A percentile compares a stretch with the other conserved stretches of the same genome.
Conservation (phyloP, 2,113 vertebrate genomes). For the Ctenomys sociabilis region DNA sequence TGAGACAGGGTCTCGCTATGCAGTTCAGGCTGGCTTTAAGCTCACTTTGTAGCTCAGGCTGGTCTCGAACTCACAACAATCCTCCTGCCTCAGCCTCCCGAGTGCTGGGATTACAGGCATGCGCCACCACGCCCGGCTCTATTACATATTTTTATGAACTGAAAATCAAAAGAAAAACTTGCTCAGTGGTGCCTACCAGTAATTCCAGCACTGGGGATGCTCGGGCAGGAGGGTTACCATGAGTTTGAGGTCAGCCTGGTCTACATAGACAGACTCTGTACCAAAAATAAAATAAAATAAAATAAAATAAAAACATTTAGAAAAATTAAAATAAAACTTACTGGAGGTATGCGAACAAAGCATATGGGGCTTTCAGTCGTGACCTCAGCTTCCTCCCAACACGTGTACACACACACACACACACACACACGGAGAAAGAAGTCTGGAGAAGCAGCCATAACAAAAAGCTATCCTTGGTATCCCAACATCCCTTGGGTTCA, state of each 20-base stretch:
- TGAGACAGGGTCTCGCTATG: no score
- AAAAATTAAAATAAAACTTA: conserved; percentile 87
- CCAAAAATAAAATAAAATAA: conserved; percentile 71
- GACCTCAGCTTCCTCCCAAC: conserved; percentile 78
- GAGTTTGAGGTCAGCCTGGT: neutral
- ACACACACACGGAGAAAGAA: conserved; percentile 65
- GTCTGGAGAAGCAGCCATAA: conserved; percentile 88
- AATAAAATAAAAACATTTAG: neutral
- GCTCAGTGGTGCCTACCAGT: neutral
- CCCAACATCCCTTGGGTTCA: conserved; percentile 91
- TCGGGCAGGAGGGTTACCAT: neutral
- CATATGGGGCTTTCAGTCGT: conserved; percentile 70
- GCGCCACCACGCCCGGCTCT: no score
- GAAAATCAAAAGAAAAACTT: conserved; percentile 85
- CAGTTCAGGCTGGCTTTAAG: no score
- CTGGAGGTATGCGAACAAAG: conserved; percentile 83
- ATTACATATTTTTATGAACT: conserved; percentile 91
- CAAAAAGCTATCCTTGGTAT: conserved; percentile 98
- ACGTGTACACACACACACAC: conserved; percentile 81
- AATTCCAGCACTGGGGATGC: neutral
- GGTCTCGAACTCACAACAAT: no score
- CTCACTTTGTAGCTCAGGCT: no score
- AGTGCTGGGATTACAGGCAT: no score
- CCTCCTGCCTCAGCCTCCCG: no score
- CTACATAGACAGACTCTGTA: neutral